Evolutionary conservation across 2,113 vertebrate species (phyloP).

Genomic region (Callithrix jacchus): DNA sequence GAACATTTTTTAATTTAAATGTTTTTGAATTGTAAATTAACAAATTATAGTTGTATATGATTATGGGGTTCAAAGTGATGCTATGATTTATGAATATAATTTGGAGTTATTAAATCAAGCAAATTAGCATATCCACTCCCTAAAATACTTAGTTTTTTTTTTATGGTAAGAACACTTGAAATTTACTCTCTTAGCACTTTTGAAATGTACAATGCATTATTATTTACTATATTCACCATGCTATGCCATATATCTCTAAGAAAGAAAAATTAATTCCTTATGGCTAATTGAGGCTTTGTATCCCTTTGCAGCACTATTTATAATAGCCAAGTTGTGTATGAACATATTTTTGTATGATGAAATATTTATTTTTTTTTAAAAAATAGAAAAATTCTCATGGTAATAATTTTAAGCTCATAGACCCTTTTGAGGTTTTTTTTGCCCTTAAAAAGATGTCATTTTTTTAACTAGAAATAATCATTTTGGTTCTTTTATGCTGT

Average conservation of each 20-base stretch:
- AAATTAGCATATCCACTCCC: not conserved
- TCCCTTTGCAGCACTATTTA: not conserved
- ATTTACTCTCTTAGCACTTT: not conserved
- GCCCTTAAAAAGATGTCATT: not conserved
- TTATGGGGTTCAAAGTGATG: not conserved
- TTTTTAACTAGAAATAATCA: not conserved
- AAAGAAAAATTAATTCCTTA: not conserved
- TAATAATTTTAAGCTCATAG: not conserved
- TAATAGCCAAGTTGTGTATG: not conserved
- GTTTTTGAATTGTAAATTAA: not conserved
- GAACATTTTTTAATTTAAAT: not conserved
- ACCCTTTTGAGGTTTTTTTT: not conserved
- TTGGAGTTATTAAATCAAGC: not conserved
- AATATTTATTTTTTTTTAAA: slow-evolving; percentile 53
- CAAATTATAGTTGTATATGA: not conserved
- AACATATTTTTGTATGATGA: slow-evolving; percentile 31
- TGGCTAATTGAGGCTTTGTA: not conserved
- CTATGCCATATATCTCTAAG: not conserved
- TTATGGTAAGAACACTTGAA: not conserved
- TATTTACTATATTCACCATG: not conserved
- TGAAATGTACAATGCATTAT: not conserved
- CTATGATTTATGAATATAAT: not conserved
- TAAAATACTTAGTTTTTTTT: not conserved
- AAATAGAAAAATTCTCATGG: not conserved
- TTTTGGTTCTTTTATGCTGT: slow-evolving; percentile 12